Base-by-base conservation (phyloP, 2,113 vertebrate genomes). In the Phalacrocorax aristotelis region DNA sequence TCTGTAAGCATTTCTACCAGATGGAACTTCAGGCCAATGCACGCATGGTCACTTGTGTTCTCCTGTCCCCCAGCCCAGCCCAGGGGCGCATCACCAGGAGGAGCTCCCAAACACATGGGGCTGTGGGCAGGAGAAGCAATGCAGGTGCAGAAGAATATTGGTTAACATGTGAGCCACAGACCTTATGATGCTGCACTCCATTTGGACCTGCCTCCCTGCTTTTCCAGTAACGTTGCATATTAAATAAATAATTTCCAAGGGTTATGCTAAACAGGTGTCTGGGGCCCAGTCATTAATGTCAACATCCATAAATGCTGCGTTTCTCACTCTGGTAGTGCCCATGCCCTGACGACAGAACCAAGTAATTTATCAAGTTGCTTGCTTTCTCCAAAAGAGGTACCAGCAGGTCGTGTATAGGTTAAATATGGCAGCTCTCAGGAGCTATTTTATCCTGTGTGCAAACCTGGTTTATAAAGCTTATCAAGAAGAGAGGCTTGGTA, bases 381-480 rank as follows among this genome's bases (percentile, higher is more conserved):
- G 51, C 17, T 52, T 15, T 10, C 94, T 89, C 91, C 85, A 85
- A 65, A 34, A 76, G 57, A 61, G 48, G 42, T 64, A 71, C 75
- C n/a, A 23, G 62, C 72, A 92, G 94, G 83, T 94, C n/a, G 14
- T 16, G 42, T 26, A 27, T 18, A 80, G 80, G 92, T 97, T 85
- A 88, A 81, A 82, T 15, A 95, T 80, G 68, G 82, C 90, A 97
- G 68, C 91, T 92, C 90, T 97, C 94, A 95, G 96, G 96, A 93
- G 96, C 91, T 95, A 46, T 95, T 97, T 98, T 97, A 95, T 97
- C 91, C 93, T 95, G 58, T 93, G 95, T 97, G 97, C 95, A 97
- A 98, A 98, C 97, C 96, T 97, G 94, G 96, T 97, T 95, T 92
- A 95, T 93, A 97, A 91, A 98, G 97, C 98, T 98, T 97, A 98